These are phyloP conservation scores for Mastacembelus armatus DNA, from an alignment of 2,797 vertebrate species.

Conservation along the genomic window DNA sequence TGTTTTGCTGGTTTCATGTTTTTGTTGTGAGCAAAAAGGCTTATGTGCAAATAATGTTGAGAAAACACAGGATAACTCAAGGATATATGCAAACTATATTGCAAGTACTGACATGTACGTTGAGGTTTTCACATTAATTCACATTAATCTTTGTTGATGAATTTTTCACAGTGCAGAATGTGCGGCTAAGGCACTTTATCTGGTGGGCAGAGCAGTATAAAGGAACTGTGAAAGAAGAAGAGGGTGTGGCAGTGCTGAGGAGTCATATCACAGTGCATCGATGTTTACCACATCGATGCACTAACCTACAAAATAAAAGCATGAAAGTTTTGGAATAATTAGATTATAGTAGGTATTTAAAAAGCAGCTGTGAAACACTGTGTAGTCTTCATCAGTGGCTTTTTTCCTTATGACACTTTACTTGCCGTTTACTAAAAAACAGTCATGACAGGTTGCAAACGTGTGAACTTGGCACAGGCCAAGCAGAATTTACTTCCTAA, in stretches of 20 bases:
- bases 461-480: not conserved
- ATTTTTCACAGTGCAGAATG: not conserved
- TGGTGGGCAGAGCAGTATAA: conserved; percentile 37
- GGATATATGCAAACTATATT: not conserved
- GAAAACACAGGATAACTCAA: not conserved
- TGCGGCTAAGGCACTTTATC: conserved; percentile 25
- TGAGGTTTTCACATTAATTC: not conserved
- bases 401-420: not conserved
- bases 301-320: conserved; percentile 23
- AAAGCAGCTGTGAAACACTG: too few species aligned
- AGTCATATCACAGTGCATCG: conserved; percentile 21
- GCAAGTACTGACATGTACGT: not conserved
- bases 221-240: conserved; percentile 39
- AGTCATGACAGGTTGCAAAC: not conserved
- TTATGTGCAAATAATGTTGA: conserved; percentile 1
- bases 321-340: not conserved
- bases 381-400: too few species aligned
- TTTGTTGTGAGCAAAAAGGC: conserved; percentile 33
- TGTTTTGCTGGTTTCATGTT: conserved; percentile 47
- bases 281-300: conserved; percentile 14
- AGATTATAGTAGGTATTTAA: too few species aligned
- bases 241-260: conserved; percentile 44
- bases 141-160: not conserved
- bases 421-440: too few species aligned
- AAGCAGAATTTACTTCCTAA: not conserved